A percentile compares a stretch with the other conserved stretches of the same genome.
These are phyloP conservation scores for Lerista edwardsae DNA, from an alignment of 2,797 vertebrate species.

Conservation along the genomic window DNA sequence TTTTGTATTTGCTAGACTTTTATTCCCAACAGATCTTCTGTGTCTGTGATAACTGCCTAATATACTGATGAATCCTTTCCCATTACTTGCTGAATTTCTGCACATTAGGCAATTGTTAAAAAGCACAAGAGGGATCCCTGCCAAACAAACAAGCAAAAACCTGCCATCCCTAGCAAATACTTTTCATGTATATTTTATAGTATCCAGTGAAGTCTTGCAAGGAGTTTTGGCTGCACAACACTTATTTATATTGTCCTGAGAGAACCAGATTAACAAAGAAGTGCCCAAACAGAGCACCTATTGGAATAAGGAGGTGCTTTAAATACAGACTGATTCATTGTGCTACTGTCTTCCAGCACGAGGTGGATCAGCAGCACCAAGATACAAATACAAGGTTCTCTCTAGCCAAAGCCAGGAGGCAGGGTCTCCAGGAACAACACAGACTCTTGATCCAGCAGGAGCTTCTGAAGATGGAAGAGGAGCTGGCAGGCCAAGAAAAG, in stretches of 20 bases:
- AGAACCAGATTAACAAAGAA: background rate
- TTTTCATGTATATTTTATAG: background rate
- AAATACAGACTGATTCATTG: rapidly evolving
- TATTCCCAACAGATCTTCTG: background rate
- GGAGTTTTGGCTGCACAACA: background rate
- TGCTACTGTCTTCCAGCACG: background rate
- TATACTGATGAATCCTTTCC: background rate
- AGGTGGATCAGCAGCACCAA: background rate
- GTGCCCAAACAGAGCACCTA: background rate
- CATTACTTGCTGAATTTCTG: background rate
- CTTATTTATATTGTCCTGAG: background rate
- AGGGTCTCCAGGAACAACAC: constrained; percentile 80
- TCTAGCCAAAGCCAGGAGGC: constrained; percentile 80
- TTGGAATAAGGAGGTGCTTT: background rate
- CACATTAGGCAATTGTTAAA: background rate
- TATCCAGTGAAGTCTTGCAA: background rate
- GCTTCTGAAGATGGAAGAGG: constrained; percentile 78
- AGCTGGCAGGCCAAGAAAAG: background rate
- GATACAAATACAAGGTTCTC: constrained; percentile 72
- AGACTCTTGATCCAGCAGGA: constrained; percentile 79
- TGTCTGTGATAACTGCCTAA: background rate
- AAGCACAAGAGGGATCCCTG: background rate
- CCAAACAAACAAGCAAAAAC: background rate
- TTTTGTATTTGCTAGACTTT: background rate
- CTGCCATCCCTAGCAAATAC: background rate